phyloP scores from a whole-genome alignment of 1,140 invertebrate genomes.

The Solenopsis fugax region DNA sequence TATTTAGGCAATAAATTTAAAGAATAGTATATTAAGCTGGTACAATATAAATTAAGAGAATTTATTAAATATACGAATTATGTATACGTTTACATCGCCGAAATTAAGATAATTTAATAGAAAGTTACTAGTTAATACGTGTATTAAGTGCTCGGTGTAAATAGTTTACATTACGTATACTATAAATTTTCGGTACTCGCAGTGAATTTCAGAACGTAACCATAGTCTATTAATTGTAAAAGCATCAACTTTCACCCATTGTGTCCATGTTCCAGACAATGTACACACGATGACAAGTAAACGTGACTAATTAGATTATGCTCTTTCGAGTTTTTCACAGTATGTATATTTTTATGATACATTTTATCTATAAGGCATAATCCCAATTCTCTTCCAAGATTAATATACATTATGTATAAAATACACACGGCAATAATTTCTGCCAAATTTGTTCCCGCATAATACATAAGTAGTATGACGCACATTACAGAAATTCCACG shows the following conservation, averaged over 20 bases:
- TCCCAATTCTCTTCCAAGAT: conserved; percentile 64
- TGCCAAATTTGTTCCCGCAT: conserved; percentile 70
- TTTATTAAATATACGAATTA: no score
- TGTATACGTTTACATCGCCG: no score
- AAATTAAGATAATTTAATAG: no score
- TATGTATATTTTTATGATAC: conserved; percentile 68
- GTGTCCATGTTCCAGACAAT: conserved; percentile 14
- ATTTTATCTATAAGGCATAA: conserved; percentile 73
- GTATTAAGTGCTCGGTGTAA: no score
- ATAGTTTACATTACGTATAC: no score
- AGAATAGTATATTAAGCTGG: no score
- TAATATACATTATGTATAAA: conserved; percentile 76
- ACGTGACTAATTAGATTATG: conserved; percentile 39
- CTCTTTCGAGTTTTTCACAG: conserved; percentile 23
- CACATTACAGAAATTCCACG: conserved; percentile 42
- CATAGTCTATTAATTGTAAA: conserved; percentile 19
- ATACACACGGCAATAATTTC: conserved; percentile 62
- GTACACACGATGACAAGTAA: conserved; percentile 30
- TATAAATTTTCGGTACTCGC: no score
- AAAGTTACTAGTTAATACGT: no score
- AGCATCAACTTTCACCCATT: conserved; percentile 24
- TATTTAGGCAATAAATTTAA: no score
- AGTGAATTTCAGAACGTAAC: no score
- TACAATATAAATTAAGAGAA: no score
- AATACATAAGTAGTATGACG: conserved; percentile 56